These are phyloP conservation scores for Pitangus sulphuratus DNA, from an alignment of 2,797 vertebrate genomes.

Conservation along the genomic window DNA sequence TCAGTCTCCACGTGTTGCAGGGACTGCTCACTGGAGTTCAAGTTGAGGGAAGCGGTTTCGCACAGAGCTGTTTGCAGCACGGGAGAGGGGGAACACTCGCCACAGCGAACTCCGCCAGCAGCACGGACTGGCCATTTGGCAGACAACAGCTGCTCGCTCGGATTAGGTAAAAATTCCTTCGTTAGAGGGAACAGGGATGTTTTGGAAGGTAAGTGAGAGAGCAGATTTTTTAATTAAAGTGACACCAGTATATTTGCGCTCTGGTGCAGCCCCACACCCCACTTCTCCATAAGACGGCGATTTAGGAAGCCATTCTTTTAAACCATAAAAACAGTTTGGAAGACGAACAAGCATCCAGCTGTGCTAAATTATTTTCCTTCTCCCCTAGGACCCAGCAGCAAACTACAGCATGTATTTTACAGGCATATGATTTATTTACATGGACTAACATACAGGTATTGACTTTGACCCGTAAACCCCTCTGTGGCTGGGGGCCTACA, in stretches of 20 bases:
- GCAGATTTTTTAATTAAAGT: slow-evolving; percentile 1
- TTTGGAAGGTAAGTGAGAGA: neutral
- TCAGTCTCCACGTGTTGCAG: neutral
- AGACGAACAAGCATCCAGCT: slow-evolving; percentile 24
- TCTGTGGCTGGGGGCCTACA: neutral
- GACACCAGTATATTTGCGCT: neutral
- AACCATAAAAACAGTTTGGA: neutral
- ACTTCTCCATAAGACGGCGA: neutral
- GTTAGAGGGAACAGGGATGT: neutral
- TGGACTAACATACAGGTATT: slow-evolving; percentile 19
- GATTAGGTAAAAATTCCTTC: slow-evolving; percentile 32
- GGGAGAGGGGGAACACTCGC: neutral
- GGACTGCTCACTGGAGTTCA: neutral
- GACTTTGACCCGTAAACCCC: neutral
- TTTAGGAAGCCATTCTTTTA: slow-evolving; percentile 8
- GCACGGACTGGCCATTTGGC: neutral
- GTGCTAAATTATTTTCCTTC: slow-evolving; percentile 20
- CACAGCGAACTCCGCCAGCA: neutral
- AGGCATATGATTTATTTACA: slow-evolving; percentile 28
- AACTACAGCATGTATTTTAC: slow-evolving; percentile 14
- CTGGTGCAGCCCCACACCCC: neutral
- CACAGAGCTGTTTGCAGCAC: neutral
- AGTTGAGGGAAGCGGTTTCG: slow-evolving; percentile 38
- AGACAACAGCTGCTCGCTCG: neutral
- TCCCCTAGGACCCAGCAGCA: slow-evolving; percentile 35